phyloP scores from a whole-genome alignment of 2,888 invertebrate genomes.

The Xestia c-nigrum region DNA sequence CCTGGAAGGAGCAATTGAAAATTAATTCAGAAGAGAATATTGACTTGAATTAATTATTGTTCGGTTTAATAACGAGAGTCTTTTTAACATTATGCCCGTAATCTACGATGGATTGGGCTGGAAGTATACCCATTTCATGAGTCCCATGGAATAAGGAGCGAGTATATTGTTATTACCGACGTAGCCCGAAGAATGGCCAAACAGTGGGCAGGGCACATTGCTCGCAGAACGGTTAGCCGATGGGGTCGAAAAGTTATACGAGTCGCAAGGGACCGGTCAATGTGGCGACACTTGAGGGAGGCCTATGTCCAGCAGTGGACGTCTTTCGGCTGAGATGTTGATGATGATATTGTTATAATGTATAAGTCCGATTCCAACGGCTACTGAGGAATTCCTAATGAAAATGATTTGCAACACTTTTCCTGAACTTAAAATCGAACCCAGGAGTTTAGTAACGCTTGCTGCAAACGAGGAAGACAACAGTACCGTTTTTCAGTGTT shows the following conservation, averaged over 20 bases:
- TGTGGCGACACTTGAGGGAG: too few species aligned
- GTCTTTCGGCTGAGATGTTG: too few species aligned
- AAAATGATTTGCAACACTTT: background rate
- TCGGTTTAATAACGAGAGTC: background rate
- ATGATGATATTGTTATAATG: too few species aligned
- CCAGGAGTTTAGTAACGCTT: background rate
- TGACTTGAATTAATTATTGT: background rate
- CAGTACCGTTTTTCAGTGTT: background rate
- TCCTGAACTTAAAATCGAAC: background rate
- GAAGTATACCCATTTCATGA: background rate
- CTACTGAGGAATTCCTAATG: background rate
- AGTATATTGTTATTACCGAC: background rate
- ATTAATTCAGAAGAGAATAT: background rate
- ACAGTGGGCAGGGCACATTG: too few species aligned
- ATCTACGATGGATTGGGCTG: background rate
- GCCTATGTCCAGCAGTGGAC: too few species aligned
- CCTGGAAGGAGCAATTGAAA: conserved; percentile 26
- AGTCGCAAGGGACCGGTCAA: too few species aligned
- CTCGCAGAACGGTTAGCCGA: too few species aligned
- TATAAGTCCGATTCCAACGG: background rate
- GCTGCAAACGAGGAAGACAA: background rate
- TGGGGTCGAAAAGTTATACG: too few species aligned
- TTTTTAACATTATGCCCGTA: background rate
- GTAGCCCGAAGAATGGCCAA: too few species aligned
- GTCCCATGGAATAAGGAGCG: background rate